Conservation (phyloP, 2,797 vertebrate genomes). For the Martes flavigula region DNA sequence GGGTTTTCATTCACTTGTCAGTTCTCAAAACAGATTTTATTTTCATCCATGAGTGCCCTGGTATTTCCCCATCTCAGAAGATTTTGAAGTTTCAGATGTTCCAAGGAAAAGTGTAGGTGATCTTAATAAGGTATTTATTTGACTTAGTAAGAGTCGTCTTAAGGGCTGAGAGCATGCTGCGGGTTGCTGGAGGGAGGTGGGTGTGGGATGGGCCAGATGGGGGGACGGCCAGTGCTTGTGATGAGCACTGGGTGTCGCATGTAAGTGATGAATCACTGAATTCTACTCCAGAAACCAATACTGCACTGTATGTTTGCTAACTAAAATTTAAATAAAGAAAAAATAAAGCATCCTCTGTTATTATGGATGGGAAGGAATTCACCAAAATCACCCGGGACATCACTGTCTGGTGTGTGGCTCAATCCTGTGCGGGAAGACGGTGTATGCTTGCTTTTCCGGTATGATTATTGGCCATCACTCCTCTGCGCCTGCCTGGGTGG, state of each 20-base stretch:
- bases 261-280: neutral
- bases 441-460: neutral
- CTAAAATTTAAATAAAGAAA: neutral
- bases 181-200: neutral
- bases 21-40: neutral
- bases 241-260: neutral
- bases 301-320: neutral
- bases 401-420: neutral
- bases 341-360: neutral
- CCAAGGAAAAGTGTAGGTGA: neutral
- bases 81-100: neutral
- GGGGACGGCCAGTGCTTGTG: neutral
- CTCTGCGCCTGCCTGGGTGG: neutral
- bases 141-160: neutral
- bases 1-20: neutral
- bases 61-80: neutral
- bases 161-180: neutral
- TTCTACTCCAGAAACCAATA: neutral
- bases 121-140: neutral
- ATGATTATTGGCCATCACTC: accelerated
- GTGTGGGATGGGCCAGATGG: neutral
- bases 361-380: neutral
- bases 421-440: neutral
- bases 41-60: neutral
- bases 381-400: accelerated